These are phyloP conservation scores for Centrocercus urophasianus DNA, from an alignment of 2,113 vertebrate species.

Conservation along the genomic window DNA sequence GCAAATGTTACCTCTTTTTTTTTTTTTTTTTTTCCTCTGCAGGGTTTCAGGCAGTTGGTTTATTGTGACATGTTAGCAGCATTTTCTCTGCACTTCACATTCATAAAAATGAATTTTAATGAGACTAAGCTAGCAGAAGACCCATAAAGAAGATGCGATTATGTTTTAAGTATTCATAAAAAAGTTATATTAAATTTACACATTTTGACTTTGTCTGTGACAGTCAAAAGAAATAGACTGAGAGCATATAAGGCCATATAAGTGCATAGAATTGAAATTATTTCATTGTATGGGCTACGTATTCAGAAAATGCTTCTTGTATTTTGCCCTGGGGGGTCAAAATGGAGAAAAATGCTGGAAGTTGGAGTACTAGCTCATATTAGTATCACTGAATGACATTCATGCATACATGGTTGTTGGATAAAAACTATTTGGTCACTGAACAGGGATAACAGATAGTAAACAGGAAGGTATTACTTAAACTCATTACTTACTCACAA, in stretches of 20 bases:
- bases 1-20: conserved; percentile 50
- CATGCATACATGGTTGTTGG: neutral
- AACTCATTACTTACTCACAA: neutral
- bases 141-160: conserved; percentile 69
- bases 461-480: neutral
- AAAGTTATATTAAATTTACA: conserved; percentile 63
- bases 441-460: neutral
- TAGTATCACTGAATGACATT: neutral
- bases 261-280: neutral
- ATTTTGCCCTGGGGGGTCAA: neutral
- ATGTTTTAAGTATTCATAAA: conserved; percentile 73
- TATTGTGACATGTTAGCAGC: conserved; percentile 71
- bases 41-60: conserved; percentile 69
- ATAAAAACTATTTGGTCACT: neutral
- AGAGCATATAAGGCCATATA: neutral
- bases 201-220: conserved; percentile 62
- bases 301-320: neutral
- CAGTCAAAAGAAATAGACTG: conserved; percentile 29
- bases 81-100: conserved; percentile 39
- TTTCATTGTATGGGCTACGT: neutral
- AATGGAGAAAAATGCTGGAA: neutral
- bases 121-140: conserved; percentile 63
- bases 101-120: conserved; percentile 69
- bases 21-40: conserved; percentile 22
- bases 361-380: neutral